phyloP scores from a whole-genome alignment of 35 echinoderm and acorn worm species.

The Holothuria glaberrima region DNA sequence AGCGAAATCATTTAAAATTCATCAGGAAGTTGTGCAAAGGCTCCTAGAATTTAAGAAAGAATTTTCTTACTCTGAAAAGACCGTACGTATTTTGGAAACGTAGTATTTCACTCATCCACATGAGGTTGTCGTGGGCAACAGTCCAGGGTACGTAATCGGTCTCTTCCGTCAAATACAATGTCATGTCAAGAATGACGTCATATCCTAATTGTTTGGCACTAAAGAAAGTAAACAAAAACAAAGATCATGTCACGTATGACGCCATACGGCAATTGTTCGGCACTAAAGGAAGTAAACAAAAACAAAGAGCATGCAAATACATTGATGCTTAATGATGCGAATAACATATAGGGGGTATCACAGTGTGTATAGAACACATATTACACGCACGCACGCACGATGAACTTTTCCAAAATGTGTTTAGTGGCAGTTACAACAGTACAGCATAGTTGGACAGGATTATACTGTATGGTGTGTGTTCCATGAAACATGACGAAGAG shows the following conservation, averaged over 20 bases:
- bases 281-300: constrained; percentile 18
- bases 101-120: constrained; percentile 54
- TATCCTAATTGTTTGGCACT: constrained; percentile 60
- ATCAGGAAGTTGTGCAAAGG: background rate
- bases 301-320: background rate
- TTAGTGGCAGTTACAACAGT: too few relatives aligned
- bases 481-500: too few relatives aligned
- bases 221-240: background rate
- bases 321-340: background rate
- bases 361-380: too few relatives aligned
- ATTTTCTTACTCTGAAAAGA: constrained; percentile 53
- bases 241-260: constrained; percentile 16
- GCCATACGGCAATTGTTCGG: constrained; percentile 50
- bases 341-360: background rate
- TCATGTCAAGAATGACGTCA: constrained; percentile 57
- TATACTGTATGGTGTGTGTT: too few relatives aligned
- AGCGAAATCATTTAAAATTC: background rate
- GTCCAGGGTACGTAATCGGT: constrained; percentile 66
- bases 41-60: background rate
- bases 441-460: too few relatives aligned
- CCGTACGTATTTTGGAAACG: constrained; percentile 38
- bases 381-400: too few relatives aligned
- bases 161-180: constrained; percentile 37
- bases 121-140: constrained; percentile 26
- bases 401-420: too few relatives aligned